Conservation (phyloP, 2,113 vertebrate genomes). For the Oxygymnocypris stewartii region DNA sequence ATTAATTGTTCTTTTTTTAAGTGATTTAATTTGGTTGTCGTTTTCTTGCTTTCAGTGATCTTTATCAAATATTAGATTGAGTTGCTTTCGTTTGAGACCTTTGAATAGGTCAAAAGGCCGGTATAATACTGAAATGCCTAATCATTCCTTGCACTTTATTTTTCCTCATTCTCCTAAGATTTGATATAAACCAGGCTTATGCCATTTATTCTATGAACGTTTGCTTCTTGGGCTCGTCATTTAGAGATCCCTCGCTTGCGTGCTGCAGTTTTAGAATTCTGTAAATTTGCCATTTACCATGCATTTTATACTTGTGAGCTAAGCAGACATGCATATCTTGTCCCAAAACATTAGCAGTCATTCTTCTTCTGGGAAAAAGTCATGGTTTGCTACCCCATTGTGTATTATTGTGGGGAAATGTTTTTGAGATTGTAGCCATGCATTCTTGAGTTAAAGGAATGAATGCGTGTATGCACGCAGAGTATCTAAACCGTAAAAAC, state of each 20-base stretch:
- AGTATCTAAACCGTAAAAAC: slow-evolving; percentile 60
- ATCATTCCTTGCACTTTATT: slow-evolving; percentile 79
- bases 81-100: slow-evolving; percentile 30
- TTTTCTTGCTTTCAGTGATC: slow-evolving; percentile 20
- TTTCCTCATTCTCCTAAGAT: slow-evolving; percentile 63
- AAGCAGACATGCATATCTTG: slow-evolving; percentile 22
- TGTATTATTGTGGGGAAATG: background rate
- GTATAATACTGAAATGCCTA: slow-evolving; percentile 60
- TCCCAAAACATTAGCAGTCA: background rate
- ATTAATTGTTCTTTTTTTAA: background rate
- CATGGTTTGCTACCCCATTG: background rate
- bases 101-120: slow-evolving; percentile 61
- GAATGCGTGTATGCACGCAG: slow-evolving; percentile 59
- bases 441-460: slow-evolving; percentile 39
- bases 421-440: slow-evolving; percentile 41
- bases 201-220: background rate
- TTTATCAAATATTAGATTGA: slow-evolving; percentile 24
- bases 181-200: background rate
- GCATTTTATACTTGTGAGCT: slow-evolving; percentile 25
- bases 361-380: slow-evolving; percentile 16
- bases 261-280: slow-evolving; percentile 27
- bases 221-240: background rate
- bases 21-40: slow-evolving; percentile 17
- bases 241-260: background rate
- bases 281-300: slow-evolving; percentile 23